Percentiles rank a stretch among this genome's conserved stretches.
Conservation (phyloP, 2,888 invertebrate species). For the Hylaea fasciaria region DNA sequence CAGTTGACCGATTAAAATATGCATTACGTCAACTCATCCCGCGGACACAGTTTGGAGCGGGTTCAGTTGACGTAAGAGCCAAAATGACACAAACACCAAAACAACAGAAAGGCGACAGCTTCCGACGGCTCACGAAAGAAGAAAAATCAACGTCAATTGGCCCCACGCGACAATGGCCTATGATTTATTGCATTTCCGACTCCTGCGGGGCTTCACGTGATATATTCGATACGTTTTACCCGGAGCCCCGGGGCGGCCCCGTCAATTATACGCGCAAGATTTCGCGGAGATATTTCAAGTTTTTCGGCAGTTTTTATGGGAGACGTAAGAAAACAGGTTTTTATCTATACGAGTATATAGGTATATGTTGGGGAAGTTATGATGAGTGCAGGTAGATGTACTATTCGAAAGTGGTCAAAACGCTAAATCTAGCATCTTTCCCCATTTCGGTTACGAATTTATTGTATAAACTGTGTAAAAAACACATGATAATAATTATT, state of each 20-base stretch:
- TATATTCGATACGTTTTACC: slow-evolving; percentile 55
- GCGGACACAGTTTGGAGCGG: too few species aligned
- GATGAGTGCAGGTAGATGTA: too few species aligned
- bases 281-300: slow-evolving; percentile 39
- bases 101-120: slow-evolving; percentile 41
- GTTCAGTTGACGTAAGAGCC: too few species aligned
- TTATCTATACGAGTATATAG: background rate
- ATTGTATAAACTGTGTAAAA: too few species aligned
- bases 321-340: slow-evolving; percentile 1
- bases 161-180: slow-evolving; percentile 67
- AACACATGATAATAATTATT: too few species aligned
- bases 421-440: too few species aligned
- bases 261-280: slow-evolving; percentile 54
- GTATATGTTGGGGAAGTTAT: too few species aligned
- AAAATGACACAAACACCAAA: slow-evolving; percentile 35
- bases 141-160: slow-evolving; percentile 76
- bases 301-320: slow-evolving; percentile 34
- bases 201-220: slow-evolving; percentile 54
- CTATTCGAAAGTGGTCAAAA: too few species aligned
- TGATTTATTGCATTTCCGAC: slow-evolving; percentile 74
- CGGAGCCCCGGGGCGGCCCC: slow-evolving; percentile 48
- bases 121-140: slow-evolving; percentile 42
- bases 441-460: too few species aligned
- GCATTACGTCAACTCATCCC: too few species aligned
- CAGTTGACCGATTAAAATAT: too few species aligned